These are phyloP conservation scores for Coptotermes formosanus DNA, from an alignment of 1,140 invertebrate species.

Conservation along the genomic window DNA sequence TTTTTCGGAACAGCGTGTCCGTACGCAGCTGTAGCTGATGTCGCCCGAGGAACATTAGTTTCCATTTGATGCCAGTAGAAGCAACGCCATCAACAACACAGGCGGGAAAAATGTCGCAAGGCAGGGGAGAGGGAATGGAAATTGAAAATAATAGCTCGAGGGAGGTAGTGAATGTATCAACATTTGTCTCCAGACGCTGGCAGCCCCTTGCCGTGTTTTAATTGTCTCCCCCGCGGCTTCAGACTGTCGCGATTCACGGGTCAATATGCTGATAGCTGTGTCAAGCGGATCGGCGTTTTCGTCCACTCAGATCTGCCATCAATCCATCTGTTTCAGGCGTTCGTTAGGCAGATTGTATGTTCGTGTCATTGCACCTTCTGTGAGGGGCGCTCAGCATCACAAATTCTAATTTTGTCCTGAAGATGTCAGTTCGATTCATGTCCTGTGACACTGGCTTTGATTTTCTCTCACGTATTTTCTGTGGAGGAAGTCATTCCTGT, in stretches of 20 bases:
- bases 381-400: too few relatives aligned
- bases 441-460: too few relatives aligned
- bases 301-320: too few relatives aligned
- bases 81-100: slow-evolving; percentile 10
- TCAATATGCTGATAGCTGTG: background rate
- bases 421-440: too few relatives aligned
- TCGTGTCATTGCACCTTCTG: too few relatives aligned
- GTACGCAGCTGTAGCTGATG: background rate
- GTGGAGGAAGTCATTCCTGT: too few relatives aligned
- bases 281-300: background rate
- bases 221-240: slow-evolving; percentile 5
- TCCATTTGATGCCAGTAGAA: slow-evolving; percentile 2
- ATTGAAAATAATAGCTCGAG: slow-evolving; percentile 17
- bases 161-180: background rate
- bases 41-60: background rate
- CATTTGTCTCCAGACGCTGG: background rate
- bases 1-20: background rate
- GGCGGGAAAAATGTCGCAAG: slow-evolving; percentile 13
- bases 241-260: background rate
- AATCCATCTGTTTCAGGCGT: too few relatives aligned
- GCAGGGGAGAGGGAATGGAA: background rate
- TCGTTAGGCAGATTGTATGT: too few relatives aligned
- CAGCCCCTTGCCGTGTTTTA: background rate
- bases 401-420: too few relatives aligned
- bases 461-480: too few relatives aligned